A percentile compares a stretch with the other conserved stretches of the same genome.
phyloP scores from a whole-genome alignment of 2,113 vertebrate species.

The Microcebus murinus region DNA sequence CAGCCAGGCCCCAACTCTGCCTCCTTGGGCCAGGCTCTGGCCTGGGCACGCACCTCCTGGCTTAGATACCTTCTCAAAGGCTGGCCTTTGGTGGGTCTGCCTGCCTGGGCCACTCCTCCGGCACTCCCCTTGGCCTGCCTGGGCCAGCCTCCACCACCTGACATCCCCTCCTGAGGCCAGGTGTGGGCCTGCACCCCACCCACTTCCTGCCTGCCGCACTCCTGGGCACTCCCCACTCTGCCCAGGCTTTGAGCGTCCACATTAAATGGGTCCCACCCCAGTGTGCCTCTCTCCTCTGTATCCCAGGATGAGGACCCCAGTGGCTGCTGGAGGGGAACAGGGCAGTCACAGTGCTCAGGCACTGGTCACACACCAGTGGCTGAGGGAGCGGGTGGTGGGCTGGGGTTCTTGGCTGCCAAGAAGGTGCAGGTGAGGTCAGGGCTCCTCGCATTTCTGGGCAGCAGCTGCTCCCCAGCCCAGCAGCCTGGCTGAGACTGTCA shows the following conservation, averaged over 20 bases:
- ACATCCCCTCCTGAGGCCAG: slow-evolving; percentile 14
- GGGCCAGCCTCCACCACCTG: background rate
- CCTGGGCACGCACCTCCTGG: background rate
- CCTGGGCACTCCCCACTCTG: background rate
- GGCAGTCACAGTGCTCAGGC: background rate
- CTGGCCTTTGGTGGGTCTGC: background rate
- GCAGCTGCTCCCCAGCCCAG: background rate
- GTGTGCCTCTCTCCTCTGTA: background rate
- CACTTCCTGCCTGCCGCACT: background rate
- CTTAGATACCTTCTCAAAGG: slow-evolving; percentile 20
- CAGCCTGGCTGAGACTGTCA: background rate
- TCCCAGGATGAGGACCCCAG: background rate
- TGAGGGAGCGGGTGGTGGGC: background rate
- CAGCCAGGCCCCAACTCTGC: background rate
- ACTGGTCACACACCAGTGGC: fast-evolving
- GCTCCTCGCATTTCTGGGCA: background rate
- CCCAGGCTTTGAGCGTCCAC: slow-evolving; percentile 20
- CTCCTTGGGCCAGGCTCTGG: background rate
- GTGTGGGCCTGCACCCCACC: background rate
- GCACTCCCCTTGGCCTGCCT: background rate
- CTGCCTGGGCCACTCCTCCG: background rate
- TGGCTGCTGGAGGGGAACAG: background rate
- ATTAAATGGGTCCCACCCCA: slow-evolving; percentile 66
- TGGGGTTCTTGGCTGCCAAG: background rate
- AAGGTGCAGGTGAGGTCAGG: background rate